A percentile compares a stretch with the other conserved stretches of the same genome.
These are phyloP conservation scores for Phalacrocorax pelagicus DNA, from an alignment of 2,113 vertebrate genomes.

Conservation along the genomic window DNA sequence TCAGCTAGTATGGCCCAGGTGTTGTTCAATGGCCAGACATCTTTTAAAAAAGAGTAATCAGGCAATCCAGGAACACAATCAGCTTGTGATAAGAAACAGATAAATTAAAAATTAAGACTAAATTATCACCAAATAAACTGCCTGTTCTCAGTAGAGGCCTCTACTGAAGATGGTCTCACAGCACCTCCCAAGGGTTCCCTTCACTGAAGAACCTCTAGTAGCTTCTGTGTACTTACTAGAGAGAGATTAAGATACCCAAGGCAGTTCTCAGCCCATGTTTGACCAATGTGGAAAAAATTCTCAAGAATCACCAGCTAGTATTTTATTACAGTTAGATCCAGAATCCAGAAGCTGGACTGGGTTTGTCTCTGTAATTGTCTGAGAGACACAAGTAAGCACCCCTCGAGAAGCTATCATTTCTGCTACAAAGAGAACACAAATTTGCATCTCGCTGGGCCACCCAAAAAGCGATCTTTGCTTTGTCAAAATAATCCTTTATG, in stretches of 20 bases:
- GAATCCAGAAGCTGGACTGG: background rate
- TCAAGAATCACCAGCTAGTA: background rate
- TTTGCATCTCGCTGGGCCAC: background rate
- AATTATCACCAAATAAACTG: background rate
- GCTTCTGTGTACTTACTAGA: background rate
- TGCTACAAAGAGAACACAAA: background rate
- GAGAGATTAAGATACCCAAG: background rate
- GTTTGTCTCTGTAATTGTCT: background rate
- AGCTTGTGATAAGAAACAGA: background rate
- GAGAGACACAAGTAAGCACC: background rate
- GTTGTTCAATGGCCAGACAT: background rate
- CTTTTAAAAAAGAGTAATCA: background rate
- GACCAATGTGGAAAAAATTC: background rate
- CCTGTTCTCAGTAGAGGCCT: background rate
- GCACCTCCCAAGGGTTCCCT: background rate
- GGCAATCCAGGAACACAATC: background rate
- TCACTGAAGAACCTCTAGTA: background rate
- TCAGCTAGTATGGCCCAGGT: background rate
- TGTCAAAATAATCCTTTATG: slow-evolving; percentile 47
- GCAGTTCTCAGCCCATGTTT: background rate
- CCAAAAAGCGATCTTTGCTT: slow-evolving; percentile 51
- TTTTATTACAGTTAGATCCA: background rate
- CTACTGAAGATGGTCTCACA: background rate
- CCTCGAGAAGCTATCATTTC: background rate
- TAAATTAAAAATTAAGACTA: background rate